phyloP scores from a whole-genome alignment of 1,140 invertebrate species.

The Meloidogyne exigua region DNA sequence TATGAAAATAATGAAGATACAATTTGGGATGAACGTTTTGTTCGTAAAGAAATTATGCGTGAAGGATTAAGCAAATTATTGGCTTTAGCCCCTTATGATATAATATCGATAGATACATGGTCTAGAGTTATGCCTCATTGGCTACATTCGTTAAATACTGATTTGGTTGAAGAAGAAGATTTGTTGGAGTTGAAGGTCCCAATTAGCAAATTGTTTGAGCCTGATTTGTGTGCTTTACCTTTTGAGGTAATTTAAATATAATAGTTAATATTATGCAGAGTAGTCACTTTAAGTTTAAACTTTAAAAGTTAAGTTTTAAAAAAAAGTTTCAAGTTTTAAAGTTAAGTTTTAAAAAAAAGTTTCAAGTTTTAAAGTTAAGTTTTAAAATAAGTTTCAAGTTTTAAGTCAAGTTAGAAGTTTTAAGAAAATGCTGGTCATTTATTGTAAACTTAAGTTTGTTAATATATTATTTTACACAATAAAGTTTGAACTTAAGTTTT shows the following conservation, averaged over 20 bases:
- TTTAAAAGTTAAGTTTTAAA: too few species aligned
- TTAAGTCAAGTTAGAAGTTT: too few species aligned
- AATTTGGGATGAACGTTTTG: constrained; percentile 81
- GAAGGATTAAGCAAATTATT: constrained; percentile 76
- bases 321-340: too few species aligned
- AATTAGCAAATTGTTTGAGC: constrained; percentile 91
- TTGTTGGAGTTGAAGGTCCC: constrained; percentile 85
- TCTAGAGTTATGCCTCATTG: constrained; percentile 95
- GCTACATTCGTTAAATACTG: constrained; percentile 88
- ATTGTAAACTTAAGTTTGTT: too few species aligned
- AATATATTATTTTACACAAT: too few species aligned
- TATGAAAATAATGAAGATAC: constrained; percentile 88
- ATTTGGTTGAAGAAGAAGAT: constrained; percentile 88
- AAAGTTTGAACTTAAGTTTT: too few species aligned
- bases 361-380: too few species aligned
- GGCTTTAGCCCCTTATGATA: constrained; percentile 93
- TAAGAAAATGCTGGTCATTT: too few species aligned
- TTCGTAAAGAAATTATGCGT: constrained; percentile 85
- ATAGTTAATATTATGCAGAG: too few species aligned
- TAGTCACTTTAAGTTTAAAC: too few species aligned
- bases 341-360: too few species aligned
- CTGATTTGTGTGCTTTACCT: constrained; percentile 87
- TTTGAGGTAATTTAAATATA: constrained; percentile 72
- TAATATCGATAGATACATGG: constrained; percentile 91
- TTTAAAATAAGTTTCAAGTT: too few species aligned